Percentiles rank a stretch among this genome's conserved stretches.
These are phyloP conservation scores for Muntiacus muntjak DNA, from an alignment of 2,113 vertebrate species.

Conservation along the genomic window DNA sequence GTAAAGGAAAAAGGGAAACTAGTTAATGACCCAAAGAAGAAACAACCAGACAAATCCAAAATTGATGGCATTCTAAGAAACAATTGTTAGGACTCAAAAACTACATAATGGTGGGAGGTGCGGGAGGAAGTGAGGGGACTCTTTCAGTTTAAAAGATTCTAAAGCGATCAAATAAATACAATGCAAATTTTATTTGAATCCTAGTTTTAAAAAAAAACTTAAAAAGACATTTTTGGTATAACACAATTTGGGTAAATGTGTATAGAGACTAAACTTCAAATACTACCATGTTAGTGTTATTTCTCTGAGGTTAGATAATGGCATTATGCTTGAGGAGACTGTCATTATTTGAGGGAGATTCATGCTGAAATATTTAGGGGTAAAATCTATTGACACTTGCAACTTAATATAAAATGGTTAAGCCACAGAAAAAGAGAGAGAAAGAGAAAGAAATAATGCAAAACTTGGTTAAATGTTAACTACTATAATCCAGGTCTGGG, in stretches of 20 bases:
- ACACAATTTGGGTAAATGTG: not conserved
- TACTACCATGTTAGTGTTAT: not conserved
- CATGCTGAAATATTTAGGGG: not conserved
- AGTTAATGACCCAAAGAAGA: not conserved
- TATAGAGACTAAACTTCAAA: not conserved
- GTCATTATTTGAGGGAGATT: not conserved
- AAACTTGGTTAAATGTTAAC: not conserved
- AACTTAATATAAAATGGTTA: not conserved
- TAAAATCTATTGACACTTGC: not conserved
- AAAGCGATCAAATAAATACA: not conserved
- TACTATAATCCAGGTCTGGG: not conserved
- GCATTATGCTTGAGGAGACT: not conserved
- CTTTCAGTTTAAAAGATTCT: not conserved
- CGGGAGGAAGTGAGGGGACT: not conserved
- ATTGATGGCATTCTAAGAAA: not conserved
- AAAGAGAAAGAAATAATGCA: not conserved
- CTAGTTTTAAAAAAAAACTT: not conserved
- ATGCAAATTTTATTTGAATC: not conserved
- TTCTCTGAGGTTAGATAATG: not conserved
- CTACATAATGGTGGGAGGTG: not conserved
- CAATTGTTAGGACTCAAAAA: not conserved
- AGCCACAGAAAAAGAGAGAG: not conserved
- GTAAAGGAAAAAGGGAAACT: not conserved
- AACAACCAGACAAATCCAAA: not conserved
- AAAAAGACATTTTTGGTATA: not conserved